Evolutionary conservation across 2,888 invertebrate species (phyloP), one percentile per base, ranked within the genome.

Genomic region (Theretra japonica): DNA sequence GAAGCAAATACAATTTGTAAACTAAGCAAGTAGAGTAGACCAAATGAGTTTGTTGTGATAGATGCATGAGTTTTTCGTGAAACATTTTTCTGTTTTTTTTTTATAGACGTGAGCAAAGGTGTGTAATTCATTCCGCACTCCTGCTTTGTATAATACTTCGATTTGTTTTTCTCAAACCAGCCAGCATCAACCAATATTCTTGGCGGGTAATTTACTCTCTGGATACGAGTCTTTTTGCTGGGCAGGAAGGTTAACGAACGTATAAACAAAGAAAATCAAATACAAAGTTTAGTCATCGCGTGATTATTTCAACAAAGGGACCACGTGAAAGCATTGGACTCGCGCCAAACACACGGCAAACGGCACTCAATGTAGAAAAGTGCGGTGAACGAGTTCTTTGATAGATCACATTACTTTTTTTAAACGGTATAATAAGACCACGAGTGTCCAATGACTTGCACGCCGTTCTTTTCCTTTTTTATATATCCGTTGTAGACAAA

Each of bases 191-290:
- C 30, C 17, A 33, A 33, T 7, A 41, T 62, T n/a, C 11, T 17
- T 23, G 17, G 62, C 3, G 23, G 6, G 23, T 65, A 4, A 65
- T 41, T 65, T 41, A 65, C 23, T 5, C 17, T 23, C 65, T 65
- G 65, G 65, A 65, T 23, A 65, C 23, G 65, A 48, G 48, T 23
- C 65, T 65, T 65, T 65, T 65, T 23, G 65, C 65, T 5, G n/a
- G 48, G 65, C 65, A 65, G 65, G 65, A 60, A 60, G 60, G 65
- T 65, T 65, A 65, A 48, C 41, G 65, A 65, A 65, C 65, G 65
- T 65, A 65, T 65, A 65, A 65, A 65, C 65, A 65, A 65, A 65
- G 65, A 65, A 65, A 65, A 48, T 65, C 23, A 65, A 65, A 41
- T 65, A 23, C 23, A 41, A 65, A 21, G 65, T 65, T 65, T 65